phyloP scores from a whole-genome alignment of 1,140 invertebrate species.

The Oryctes rhinoceros region DNA sequence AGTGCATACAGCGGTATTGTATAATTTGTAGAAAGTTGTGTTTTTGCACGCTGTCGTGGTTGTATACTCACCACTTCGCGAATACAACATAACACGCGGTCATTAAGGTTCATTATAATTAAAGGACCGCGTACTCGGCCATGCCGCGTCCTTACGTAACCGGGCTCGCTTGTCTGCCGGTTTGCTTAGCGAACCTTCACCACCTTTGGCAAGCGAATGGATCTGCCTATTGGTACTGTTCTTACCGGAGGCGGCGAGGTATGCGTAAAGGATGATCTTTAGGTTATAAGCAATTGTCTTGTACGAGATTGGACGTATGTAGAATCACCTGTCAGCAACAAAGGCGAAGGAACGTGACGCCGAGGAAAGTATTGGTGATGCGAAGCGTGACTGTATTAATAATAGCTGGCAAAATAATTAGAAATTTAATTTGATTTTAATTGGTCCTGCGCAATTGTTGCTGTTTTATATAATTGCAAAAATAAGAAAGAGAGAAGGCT shows the following conservation, averaged over 20 bases:
- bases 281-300: too few species aligned
- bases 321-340: background rate
- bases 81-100: background rate
- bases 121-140: background rate
- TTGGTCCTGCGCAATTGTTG: background rate
- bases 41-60: background rate
- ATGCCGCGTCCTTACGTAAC: background rate
- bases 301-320: background rate
- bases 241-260: too few species aligned
- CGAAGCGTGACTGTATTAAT: background rate
- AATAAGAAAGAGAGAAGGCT: too few species aligned
- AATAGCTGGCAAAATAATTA: background rate
- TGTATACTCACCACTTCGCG: background rate
- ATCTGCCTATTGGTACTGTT: too few species aligned
- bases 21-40: conserved; percentile 33
- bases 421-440: conserved; percentile 10
- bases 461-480: too few species aligned
- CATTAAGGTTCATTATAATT: conserved; percentile 32
- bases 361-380: background rate
- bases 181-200: too few species aligned
- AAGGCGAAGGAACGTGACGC: background rate
- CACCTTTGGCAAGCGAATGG: too few species aligned
- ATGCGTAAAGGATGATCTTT: too few species aligned
- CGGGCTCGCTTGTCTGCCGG: too few species aligned
- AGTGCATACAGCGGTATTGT: conserved; percentile 33